Evolutionary conservation across 2,888 invertebrate genomes (phyloP).

Genomic region (Ectemnius cavifrons): DNA sequence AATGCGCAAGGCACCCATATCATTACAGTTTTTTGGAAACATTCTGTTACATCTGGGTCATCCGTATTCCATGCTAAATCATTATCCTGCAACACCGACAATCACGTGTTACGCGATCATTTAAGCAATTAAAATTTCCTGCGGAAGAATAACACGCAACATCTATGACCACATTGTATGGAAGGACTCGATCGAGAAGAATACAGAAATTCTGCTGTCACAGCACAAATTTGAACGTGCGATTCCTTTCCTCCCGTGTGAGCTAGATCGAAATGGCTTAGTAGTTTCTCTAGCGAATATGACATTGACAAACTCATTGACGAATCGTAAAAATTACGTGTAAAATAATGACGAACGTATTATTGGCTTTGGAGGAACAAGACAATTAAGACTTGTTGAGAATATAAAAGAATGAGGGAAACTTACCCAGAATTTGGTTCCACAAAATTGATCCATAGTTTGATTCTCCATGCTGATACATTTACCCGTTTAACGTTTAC

Average conservation of each 20-base stretch:
- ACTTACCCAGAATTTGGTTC: conserved; percentile 89
- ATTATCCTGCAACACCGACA: conserved; percentile 83
- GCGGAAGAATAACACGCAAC: no score
- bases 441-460: conserved; percentile 88
- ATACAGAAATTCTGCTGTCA: background rate
- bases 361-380: background rate
- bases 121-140: no score
- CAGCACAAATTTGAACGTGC: background rate
- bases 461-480: conserved; percentile 79
- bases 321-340: background rate
- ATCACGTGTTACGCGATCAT: conserved; percentile 1
- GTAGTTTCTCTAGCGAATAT: background rate
- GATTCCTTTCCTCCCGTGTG: no score
- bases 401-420: background rate
- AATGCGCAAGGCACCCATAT: conserved; percentile 94
- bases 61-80: conserved; percentile 89
- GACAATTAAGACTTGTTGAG: no score
- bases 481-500: conserved; percentile 35
- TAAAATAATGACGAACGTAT: background rate
- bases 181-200: no score
- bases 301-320: background rate
- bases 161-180: no score
- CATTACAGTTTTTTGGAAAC: conserved; percentile 94
- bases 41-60: conserved; percentile 91
- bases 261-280: background rate